phyloP scores from a whole-genome alignment of 2,113 vertebrate genomes.

The Brachypteracias leptosomus region DNA sequence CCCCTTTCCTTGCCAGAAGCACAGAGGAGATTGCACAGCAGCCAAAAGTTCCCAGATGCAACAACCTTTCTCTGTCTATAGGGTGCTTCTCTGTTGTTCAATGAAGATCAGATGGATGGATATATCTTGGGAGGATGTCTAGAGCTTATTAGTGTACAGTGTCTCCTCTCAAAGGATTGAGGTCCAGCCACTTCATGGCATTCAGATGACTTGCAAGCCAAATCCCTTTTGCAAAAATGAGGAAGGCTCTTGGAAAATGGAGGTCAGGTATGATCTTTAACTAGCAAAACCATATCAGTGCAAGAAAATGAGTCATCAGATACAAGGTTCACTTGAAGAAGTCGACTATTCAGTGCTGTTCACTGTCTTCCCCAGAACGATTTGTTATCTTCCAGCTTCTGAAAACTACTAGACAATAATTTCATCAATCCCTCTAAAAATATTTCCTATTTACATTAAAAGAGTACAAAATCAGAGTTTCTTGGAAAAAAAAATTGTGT shows the following conservation, averaged over 20 bases:
- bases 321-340: not conserved
- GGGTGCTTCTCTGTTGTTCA: not conserved
- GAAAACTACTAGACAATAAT: not conserved
- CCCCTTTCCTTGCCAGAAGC: not conserved
- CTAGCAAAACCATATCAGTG: not conserved
- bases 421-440: not conserved
- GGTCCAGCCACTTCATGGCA: not conserved
- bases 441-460: not conserved
- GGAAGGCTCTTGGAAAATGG: not conserved
- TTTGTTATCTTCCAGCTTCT: not conserved
- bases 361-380: not conserved
- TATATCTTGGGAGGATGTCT: fast-evolving
- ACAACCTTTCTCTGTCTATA: not conserved
- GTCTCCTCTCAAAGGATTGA: not conserved
- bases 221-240: not conserved
- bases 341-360: not conserved
- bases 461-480: not conserved
- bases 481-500: not conserved
- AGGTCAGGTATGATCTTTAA: not conserved
- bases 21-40: not conserved
- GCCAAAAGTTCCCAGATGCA: not conserved
- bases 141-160: not conserved
- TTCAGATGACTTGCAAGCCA: not conserved
- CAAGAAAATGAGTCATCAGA: not conserved
- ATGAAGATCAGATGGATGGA: not conserved